Base-by-base conservation (phyloP, 1,140 invertebrate species). In the Arion vulgaris region DNA sequence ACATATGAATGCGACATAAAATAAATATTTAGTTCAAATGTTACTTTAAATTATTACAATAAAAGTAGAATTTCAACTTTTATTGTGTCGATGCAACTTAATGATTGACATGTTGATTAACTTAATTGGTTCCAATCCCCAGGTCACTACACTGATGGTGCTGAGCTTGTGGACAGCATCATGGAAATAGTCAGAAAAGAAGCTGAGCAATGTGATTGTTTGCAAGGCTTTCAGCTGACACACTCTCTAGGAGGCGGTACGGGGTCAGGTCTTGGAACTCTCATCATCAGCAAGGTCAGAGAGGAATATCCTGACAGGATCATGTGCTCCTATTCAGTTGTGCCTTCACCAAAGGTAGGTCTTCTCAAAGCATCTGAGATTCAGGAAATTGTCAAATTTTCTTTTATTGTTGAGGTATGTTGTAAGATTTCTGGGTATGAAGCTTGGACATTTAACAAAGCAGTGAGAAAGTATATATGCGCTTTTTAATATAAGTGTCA, bases 111-210 rank as follows among this genome's bases (percentile, higher is more conserved):
- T n/a, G n/a, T n/a, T n/a, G n/a, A n/a, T 45, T 7, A 45, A 45
- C 5, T 45, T 45, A 45, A 45, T 45, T 7, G 41, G 41, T 45
- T 45, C 41, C 5, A 7, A 5, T 57, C 53, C 53, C 19, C 26
- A 91, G 96, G 96, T 77, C 96, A 97, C 89, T 98, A 98, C 94
- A 98, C 97, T 73, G 97, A 97, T 92, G 96, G 97, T 15, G 96
- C 96, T 4, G 96, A 97, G 89, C 92, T 97, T 62, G 95, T 97
- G 9, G 83, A 84, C 57, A 78, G 36, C 34, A 81, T 84, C 0
- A 49, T 84, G 71, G 80, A 83, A 26, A 81, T 82, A 32, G 81
- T 83, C 38, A 41, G 83, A 1, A 84, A 84, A 91, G 96, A 97
- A 92, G 94, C 95, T 1, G 96, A 97, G n/a, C 84, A 83, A 36